Evolutionary conservation across 2,888 invertebrate genomes (phyloP).

Genomic region (Ashinkailepas kermadecensis): DNA sequence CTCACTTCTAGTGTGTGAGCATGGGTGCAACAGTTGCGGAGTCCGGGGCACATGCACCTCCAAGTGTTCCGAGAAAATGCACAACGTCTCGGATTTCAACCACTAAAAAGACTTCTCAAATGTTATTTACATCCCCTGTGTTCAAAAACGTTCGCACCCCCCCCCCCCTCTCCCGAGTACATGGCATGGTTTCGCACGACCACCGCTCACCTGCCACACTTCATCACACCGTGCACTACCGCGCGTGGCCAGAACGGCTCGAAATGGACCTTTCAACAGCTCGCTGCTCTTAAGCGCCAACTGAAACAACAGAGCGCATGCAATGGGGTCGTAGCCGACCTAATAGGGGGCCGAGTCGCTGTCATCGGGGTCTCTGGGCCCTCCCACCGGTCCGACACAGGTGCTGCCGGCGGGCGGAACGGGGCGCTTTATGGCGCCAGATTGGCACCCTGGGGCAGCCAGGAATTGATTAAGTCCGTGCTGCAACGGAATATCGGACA

Average conservation of each 20-base stretch:
- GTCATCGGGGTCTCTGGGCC: background rate
- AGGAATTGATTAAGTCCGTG: conserved; percentile 5
- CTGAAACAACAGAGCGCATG: background rate
- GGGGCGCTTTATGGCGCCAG: conserved; percentile 7
- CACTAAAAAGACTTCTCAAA: too few relatives aligned
- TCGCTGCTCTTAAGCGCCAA: background rate
- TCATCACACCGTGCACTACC: background rate
- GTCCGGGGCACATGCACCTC: too few relatives aligned
- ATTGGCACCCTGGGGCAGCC: conserved; percentile 1
- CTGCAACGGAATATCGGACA: background rate
- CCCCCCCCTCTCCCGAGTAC: background rate
- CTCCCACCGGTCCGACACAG: background rate
- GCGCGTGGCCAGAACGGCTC: background rate
- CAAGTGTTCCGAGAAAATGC: too few relatives aligned
- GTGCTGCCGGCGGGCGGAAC: background rate
- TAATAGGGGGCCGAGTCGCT: background rate
- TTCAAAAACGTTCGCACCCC: too few relatives aligned
- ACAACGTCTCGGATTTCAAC: too few relatives aligned
- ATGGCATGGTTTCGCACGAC: too few relatives aligned
- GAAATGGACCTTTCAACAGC: background rate
- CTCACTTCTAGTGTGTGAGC: too few relatives aligned
- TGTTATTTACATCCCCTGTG: too few relatives aligned
- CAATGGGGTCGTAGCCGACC: background rate
- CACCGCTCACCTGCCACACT: too few relatives aligned
- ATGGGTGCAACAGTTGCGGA: too few relatives aligned